Conservation (phyloP, 2,797 vertebrate genomes). For the Anas flavirostris region DNA sequence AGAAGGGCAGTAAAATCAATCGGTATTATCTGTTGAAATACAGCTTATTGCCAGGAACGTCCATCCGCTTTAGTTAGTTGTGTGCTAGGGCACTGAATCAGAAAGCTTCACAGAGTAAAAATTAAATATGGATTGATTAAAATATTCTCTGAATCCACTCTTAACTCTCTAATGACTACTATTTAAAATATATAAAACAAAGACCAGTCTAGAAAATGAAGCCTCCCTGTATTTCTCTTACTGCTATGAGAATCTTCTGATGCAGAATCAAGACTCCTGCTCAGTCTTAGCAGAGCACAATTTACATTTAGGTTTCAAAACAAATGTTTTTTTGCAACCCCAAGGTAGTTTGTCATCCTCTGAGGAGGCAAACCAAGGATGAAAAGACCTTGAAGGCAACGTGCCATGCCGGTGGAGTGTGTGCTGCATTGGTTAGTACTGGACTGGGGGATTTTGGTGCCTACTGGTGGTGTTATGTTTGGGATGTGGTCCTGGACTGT, state of each 20-base stretch:
- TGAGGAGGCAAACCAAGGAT: background rate
- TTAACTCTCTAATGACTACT: background rate
- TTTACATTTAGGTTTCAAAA: background rate
- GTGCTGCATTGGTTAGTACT: background rate
- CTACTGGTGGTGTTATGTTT: background rate
- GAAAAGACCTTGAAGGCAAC: background rate
- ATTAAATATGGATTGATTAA: background rate
- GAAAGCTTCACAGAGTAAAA: background rate
- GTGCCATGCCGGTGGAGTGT: background rate
- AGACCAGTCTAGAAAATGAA: background rate
- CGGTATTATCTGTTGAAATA: background rate
- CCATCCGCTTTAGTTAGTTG: background rate
- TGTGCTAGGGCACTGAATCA: background rate
- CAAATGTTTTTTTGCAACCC: conserved; percentile 18
- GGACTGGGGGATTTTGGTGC: background rate
- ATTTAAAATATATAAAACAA: background rate
- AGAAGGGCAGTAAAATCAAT: background rate
- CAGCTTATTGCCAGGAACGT: background rate
- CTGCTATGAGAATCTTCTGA: background rate
- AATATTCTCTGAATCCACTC: background rate
- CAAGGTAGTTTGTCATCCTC: background rate
- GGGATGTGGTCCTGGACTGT: background rate
- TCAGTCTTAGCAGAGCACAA: background rate
- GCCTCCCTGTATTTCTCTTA: background rate
- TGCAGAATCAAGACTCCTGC: background rate